phyloP scores from a whole-genome alignment of 2,113 vertebrate genomes.

The Charina bottae region DNA sequence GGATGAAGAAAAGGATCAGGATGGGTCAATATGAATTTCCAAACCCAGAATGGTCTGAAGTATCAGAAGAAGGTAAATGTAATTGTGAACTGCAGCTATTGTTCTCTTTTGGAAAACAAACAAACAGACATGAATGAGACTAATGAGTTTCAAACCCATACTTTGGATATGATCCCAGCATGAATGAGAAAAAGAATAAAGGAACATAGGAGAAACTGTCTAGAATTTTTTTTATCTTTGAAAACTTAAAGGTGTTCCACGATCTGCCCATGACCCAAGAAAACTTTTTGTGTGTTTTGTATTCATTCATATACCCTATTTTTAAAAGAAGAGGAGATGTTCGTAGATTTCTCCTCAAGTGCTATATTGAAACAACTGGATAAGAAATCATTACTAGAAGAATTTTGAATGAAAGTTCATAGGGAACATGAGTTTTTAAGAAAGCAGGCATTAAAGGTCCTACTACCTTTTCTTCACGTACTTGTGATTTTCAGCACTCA shows the following conservation, averaged over 20 bases:
- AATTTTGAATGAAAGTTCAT: neutral
- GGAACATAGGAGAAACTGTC: neutral
- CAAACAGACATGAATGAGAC: neutral
- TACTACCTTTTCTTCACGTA: neutral
- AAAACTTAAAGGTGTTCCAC: neutral
- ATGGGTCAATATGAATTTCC: constrained; percentile 98
- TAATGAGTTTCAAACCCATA: neutral
- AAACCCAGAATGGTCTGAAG: constrained; percentile 96
- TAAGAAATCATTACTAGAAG: neutral
- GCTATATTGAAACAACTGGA: neutral
- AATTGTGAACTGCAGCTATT: neutral
- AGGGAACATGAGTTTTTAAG: neutral
- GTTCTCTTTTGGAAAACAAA: neutral
- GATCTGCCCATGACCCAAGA: neutral
- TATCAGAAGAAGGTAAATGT: constrained; percentile 92
- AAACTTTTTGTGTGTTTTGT: neutral
- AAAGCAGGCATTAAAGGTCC: neutral
- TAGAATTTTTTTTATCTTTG: neutral
- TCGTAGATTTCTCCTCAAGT: neutral
- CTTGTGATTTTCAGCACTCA: neutral
- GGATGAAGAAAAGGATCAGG: constrained; percentile 95
- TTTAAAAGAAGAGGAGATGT: neutral
- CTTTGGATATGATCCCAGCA: neutral
- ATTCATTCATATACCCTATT: neutral
- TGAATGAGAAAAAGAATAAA: neutral